Base-by-base conservation (phyloP, 2,113 vertebrate genomes). In the Marcusenius ussheri region DNA sequence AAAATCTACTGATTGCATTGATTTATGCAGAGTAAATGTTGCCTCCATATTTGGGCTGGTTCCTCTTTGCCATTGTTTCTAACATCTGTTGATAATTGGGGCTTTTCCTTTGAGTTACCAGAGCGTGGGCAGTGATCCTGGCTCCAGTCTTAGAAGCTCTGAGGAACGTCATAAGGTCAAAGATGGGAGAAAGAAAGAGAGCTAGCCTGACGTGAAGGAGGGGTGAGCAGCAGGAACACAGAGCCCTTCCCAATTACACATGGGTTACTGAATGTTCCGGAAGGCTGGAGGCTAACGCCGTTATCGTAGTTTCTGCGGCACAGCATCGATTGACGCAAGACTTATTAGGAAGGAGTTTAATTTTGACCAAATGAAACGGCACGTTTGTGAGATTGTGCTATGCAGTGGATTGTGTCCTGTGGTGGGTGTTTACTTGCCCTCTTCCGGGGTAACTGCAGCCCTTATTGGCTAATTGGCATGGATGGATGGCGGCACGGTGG, bases 71-170 rank as follows among this genome's bases (percentile, higher is more conserved):
- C 88, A 50, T 88, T 88, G 88, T 88, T 66, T 47, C 5, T 62
- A 62, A 74, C 88, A 88, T 88, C 88, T 88, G 88, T 88, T 74
- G 88, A 88, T 88, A 66, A 88, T 88, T 88, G 58, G 66, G n/a
- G 27, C 45, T 88, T 88, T 88, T 88, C 88, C 88, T 88, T 74
- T 88, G 45, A 66, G 88, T 74, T 49, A 77, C 74, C 88, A 77
- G 66, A 88, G 45, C 46, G 42, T 88, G 62, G 88, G 45, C 62
- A 74, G 66, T 19, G 62, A 49, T 74, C 88, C 19, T 80, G 74
- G 35, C 74, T 80, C 35, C 5, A 19, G 74, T 42, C 74, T 19
- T 42, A 7, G 15, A 42, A 42, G 74, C 74, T 80, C 1, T 39
- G 13, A 80, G 35, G 74, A 80, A 80, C 31, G 5, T 42, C 17